Percentiles rank a stretch among this genome's conserved stretches.
These are phyloP conservation scores for Lycaon pictus DNA, from an alignment of 2,113 vertebrate species.

Conservation along the genomic window DNA sequence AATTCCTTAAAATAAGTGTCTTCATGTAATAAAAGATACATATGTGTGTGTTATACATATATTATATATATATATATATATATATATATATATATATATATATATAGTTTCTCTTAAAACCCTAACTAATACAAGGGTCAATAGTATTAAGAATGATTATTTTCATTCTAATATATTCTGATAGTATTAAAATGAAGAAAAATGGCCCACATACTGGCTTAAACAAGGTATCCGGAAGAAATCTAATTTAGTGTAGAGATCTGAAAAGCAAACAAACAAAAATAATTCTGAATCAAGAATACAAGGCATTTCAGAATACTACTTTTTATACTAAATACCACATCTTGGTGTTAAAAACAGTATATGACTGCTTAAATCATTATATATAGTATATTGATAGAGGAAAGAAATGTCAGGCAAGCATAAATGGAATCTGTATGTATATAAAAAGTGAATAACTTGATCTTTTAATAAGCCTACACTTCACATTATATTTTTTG, in stretches of 20 bases:
- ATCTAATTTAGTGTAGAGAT: background rate
- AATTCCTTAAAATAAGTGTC: background rate
- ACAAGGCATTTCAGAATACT: background rate
- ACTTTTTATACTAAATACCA: background rate
- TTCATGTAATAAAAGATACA: background rate
- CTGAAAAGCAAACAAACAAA: background rate
- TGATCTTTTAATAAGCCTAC: background rate
- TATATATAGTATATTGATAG: background rate
- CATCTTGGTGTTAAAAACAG: background rate
- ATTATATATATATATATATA: background rate
- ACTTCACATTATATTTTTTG: background rate
- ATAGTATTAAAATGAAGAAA: background rate
- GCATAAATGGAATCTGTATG: background rate
- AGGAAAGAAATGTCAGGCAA: slow-evolving; percentile 22
- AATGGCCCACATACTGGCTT: background rate
- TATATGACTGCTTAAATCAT: background rate
- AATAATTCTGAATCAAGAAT: background rate
- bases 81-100: background rate
- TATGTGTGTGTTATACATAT: background rate
- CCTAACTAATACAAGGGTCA: background rate
- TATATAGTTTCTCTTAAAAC: background rate
- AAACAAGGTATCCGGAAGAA: background rate
- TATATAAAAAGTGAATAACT: background rate
- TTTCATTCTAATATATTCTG: background rate
- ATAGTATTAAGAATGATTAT: background rate